Base-by-base conservation (phyloP, 2,797 vertebrate genomes). In the Pantherophis alleghaniensis region DNA sequence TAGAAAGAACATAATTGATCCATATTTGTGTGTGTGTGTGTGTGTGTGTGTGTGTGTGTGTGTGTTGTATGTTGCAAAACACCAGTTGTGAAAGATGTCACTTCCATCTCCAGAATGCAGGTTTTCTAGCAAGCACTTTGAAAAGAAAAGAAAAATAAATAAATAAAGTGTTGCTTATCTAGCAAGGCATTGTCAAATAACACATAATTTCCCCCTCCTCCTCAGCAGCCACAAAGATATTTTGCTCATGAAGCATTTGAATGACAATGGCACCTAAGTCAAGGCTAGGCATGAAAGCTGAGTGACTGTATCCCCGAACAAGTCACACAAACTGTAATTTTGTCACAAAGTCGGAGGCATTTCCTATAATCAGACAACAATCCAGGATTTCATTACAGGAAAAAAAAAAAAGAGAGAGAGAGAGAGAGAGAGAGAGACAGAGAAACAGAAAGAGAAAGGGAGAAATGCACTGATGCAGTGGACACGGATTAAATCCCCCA, bases 211-310 rank as follows among this genome's bases (percentile, higher is more conserved):
- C 47, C 37, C 90, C 90, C 83, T 90, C 59, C 92, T 94, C 93
- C 95, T 88, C 87, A 42, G 28, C 93, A 93, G 95, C 87, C 92
- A 95, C 89, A 92, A 96, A 95, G 74, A 92, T 95, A 89, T 97
- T 97, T 97, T 96, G 91, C 90, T 95, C 94, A 95, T 96, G 59
- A 26, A 56, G 22, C 93, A 96, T 96, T 96, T 95, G 91, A 97
- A 96, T 96, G 91, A 95, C 95, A 95, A 92, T 96, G 95, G 91
- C 59, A 94, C 93, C 56, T 88, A 94, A 97, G 94, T 95, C 96
- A 94, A 96, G 97, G 96, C 83, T 97, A 96, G 95, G 56, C 51
- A 91, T 88, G 20, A 83, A 88, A 96, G 93, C 60, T 94, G 57
- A 92, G 91, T 95, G 91, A 95, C 91, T 83, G 89, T 93, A 42